Conservation (phyloP, 92 coral and sea anemone species). For the Phymanthus crucifer region DNA sequence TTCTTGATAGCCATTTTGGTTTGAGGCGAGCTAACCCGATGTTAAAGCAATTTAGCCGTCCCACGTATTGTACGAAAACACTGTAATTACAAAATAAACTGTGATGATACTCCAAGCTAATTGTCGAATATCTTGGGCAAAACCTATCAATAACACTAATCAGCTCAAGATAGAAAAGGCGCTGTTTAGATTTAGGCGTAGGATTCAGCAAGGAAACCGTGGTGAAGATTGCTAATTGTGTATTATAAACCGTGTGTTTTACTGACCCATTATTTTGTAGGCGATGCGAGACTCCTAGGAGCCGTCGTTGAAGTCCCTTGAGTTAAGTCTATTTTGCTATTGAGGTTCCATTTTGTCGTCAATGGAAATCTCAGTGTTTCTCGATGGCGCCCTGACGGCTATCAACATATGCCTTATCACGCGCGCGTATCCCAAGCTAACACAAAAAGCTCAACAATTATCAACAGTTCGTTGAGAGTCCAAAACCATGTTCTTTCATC, state of each 20-base stretch:
- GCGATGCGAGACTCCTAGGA: constrained; percentile 25
- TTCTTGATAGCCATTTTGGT: not conserved
- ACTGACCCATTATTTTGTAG: constrained; percentile 9
- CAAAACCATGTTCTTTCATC: constrained; percentile 24
- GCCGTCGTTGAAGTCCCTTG: constrained; percentile 35
- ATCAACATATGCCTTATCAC: constrained; percentile 35
- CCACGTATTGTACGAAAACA: constrained; percentile 8
- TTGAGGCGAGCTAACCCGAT: not conserved
- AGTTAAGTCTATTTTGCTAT: constrained; percentile 25
- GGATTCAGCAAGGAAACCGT: not conserved
- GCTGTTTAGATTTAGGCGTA: constrained; percentile 10
- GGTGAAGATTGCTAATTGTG: constrained; percentile 15
- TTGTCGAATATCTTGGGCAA: constrained; percentile 5
- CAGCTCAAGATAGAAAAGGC: constrained; percentile 12
- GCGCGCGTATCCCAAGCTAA: not conserved
- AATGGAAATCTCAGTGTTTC: constrained; percentile 30
- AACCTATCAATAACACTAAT: constrained; percentile 24
- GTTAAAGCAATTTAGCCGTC: not conserved
- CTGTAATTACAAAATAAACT: constrained; percentile 27
- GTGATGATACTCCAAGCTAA: constrained; percentile 17
- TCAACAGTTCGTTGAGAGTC: constrained; percentile 22
- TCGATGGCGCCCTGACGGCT: constrained; percentile 32
- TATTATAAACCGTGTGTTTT: constrained; percentile 22
- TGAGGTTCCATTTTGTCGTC: constrained; percentile 34
- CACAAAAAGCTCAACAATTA: constrained; percentile 4